Conservation (phyloP, 2,797 vertebrate species). For the Chelon labrosus region DNA sequence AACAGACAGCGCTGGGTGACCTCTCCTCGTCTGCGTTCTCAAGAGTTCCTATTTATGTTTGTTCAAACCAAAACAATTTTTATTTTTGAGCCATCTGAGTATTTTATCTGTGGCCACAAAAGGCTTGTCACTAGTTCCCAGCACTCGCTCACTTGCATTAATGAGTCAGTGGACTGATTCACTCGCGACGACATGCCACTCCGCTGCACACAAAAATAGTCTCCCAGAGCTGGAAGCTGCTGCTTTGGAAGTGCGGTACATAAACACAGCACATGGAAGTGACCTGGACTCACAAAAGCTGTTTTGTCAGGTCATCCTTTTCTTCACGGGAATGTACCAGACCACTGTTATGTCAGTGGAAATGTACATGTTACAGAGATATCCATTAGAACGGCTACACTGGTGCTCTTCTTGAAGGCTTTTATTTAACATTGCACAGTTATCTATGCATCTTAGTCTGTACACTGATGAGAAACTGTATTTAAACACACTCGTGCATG, state of each 20-base stretch:
- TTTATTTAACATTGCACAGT: constrained; percentile 3
- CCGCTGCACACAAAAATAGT: not conserved
- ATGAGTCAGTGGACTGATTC: constrained; percentile 13
- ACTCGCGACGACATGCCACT: constrained; percentile 17
- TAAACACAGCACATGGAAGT: not conserved
- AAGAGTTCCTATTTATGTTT: not conserved
- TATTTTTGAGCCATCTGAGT: not conserved
- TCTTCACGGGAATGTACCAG: not conserved
- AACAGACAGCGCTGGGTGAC: not conserved
- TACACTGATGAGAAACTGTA: not conserved
- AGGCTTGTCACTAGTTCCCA: constrained; percentile 2
- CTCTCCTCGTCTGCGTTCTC: not conserved
- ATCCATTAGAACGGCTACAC: not conserved
- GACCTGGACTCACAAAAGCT: not conserved
- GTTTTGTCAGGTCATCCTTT: not conserved
- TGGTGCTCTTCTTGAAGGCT: constrained; percentile 38
- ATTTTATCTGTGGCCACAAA: constrained; percentile 1
- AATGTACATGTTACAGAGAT: not conserved
- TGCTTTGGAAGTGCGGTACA: not conserved
- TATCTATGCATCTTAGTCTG: constrained; percentile 45
- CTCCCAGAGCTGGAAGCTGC: not conserved
- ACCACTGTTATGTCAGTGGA: constrained; percentile 5
- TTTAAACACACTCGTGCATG: constrained; percentile 27
- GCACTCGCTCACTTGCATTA: not conserved
- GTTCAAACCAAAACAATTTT: not conserved